Percentiles rank a stretch among this genome's conserved stretches.
Conservation (phyloP, 2,797 vertebrate species). For the Xenopus petersii region DNA sequence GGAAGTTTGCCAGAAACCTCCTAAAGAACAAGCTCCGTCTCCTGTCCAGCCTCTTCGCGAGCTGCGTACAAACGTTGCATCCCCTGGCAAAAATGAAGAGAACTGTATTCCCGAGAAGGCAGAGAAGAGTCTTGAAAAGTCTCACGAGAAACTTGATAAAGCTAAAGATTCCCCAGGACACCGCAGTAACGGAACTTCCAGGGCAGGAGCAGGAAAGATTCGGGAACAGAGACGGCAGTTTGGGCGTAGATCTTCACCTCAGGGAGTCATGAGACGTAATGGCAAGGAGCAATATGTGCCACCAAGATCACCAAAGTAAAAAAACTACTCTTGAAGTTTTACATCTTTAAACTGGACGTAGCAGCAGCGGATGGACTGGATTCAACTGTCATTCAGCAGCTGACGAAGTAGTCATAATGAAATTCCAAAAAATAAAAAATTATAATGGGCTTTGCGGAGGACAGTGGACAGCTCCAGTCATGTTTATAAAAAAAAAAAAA, state of each 20-base stretch:
- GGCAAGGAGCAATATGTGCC: conserved; percentile 96
- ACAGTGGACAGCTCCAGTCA: conserved; percentile 68
- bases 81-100: conserved; percentile 78
- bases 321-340: conserved; percentile 56
- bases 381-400: conserved; percentile 8
- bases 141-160: conserved; percentile 79
- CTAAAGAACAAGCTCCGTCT: conserved; percentile 77
- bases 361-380: conserved; percentile 49
- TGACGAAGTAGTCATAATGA: conserved; percentile 55
- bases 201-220: conserved; percentile 82
- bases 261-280: conserved; percentile 84
- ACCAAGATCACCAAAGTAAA: conserved; percentile 95
- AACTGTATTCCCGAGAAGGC: conserved; percentile 64
- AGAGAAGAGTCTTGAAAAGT: conserved; percentile 65
- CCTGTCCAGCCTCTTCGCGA: conserved; percentile 82
- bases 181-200: conserved; percentile 76
- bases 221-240: conserved; percentile 91
- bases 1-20: conserved; percentile 92
- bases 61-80: conserved; percentile 74
- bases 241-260: conserved; percentile 84
- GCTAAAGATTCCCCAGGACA: conserved; percentile 81
- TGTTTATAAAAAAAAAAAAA: conserved; percentile 55
- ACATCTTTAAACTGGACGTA: conserved; percentile 57
- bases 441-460: conserved; percentile 35
- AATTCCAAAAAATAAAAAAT: conserved; percentile 53